phyloP scores from a whole-genome alignment of 2,888 invertebrate genomes.

The Agriopis aurantiaria region DNA sequence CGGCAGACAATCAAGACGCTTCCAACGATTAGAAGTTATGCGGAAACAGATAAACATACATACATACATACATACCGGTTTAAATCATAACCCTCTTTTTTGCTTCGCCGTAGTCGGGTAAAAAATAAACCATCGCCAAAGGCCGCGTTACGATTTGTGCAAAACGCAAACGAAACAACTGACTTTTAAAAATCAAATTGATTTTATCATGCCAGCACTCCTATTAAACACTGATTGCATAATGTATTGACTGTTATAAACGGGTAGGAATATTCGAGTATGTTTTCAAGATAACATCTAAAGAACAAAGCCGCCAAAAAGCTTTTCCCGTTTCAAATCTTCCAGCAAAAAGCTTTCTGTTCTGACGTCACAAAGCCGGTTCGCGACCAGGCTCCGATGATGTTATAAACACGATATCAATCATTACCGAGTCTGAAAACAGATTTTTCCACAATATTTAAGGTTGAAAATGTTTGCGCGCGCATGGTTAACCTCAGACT shows the following conservation, averaged over 20 bases:
- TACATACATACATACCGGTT: too few relatives aligned
- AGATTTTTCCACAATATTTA: conserved; percentile 61
- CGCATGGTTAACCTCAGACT: conserved; percentile 67
- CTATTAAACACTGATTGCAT: too few relatives aligned
- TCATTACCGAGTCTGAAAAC: conserved; percentile 45
- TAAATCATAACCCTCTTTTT: too few relatives aligned
- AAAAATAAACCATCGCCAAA: too few relatives aligned
- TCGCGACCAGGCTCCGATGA: conserved; percentile 25
- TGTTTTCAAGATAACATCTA: conserved; percentile 18
- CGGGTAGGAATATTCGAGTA: neutral
- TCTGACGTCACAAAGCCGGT: conserved; percentile 35
- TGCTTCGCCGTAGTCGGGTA: too few relatives aligned
- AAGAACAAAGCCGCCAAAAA: conserved; percentile 19
- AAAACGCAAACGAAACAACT: too few relatives aligned
- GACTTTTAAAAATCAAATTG: too few relatives aligned
- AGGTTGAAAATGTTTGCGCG: conserved; percentile 41
- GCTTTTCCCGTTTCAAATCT: conserved; percentile 16
- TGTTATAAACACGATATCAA: conserved; percentile 46
- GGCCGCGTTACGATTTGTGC: too few relatives aligned
- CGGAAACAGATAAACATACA: too few relatives aligned
- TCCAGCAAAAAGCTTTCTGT: conserved; percentile 32
- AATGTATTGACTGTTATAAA: neutral
- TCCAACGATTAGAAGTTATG: too few relatives aligned
- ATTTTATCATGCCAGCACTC: too few relatives aligned
- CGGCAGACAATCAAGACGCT: too few relatives aligned